Conservation (phyloP, 2,113 vertebrate genomes). For the Brevimyrus niger region DNA sequence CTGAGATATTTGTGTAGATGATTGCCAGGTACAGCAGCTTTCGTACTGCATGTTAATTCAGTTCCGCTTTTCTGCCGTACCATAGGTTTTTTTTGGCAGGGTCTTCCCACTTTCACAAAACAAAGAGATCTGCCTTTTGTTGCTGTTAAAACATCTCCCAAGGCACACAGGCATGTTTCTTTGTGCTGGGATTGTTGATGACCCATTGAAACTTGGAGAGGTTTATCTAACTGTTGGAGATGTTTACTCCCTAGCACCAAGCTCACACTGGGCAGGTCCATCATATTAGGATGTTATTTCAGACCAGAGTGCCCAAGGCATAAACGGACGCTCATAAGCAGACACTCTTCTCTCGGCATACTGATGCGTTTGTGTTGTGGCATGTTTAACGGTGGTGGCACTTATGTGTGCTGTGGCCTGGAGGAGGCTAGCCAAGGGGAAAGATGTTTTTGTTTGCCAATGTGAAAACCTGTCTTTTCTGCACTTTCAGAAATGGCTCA, state of each 20-base stretch:
- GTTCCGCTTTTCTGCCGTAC: neutral
- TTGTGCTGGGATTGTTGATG: neutral
- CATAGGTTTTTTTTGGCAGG: neutral
- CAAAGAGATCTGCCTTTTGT: neutral
- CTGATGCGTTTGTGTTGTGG: neutral
- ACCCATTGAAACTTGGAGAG: neutral
- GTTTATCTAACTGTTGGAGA: neutral
- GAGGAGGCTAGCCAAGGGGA: too few relatives aligned
- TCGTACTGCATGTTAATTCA: neutral
- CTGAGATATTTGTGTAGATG: neutral
- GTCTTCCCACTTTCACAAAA: neutral
- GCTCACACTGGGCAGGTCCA: neutral
- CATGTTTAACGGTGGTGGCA: neutral
- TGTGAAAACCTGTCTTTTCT: conserved; percentile 1
- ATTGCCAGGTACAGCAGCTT: neutral
- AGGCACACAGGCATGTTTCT: neutral
- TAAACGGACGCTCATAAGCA: neutral
- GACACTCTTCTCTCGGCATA: neutral
- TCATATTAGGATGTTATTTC: neutral
- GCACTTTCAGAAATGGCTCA: neutral
- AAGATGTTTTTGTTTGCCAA: neutral
- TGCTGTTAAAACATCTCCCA: neutral
- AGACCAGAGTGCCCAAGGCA: neutral
- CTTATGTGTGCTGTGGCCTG: neutral
- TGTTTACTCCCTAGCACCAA: neutral